Percentiles rank a stretch among this genome's conserved stretches.
Evolutionary conservation across 2,113 vertebrate genomes (phyloP).

Genomic region (Lophochroa leadbeateri): DNA sequence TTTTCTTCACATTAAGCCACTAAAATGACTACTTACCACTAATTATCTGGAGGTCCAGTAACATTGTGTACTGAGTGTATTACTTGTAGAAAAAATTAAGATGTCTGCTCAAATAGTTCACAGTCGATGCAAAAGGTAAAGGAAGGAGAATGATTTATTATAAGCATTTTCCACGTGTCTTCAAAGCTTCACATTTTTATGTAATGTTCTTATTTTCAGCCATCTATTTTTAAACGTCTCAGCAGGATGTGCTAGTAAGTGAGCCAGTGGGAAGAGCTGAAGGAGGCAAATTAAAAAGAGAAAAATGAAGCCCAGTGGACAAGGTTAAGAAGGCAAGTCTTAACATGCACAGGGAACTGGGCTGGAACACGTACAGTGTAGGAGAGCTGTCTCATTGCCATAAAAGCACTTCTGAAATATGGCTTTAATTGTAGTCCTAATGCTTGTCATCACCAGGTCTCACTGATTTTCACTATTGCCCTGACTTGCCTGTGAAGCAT

Average conservation of each 20-base stretch:
- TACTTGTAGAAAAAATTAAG: neutral
- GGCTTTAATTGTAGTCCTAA: neutral
- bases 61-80: fast-evolving
- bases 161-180: neutral
- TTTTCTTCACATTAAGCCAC: neutral
- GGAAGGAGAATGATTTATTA: neutral
- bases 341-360: neutral
- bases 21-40: neutral
- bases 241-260: neutral
- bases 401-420: neutral
- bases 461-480: neutral
- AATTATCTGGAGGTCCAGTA: neutral
- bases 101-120: neutral
- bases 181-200: neutral
- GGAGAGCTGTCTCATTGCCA: neutral
- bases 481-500: neutral
- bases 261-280: neutral
- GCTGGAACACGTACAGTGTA: neutral
- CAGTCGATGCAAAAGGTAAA: neutral
- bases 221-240: neutral
- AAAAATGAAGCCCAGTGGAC: neutral
- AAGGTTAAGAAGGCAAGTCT: neutral
- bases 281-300: neutral
- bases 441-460: neutral
- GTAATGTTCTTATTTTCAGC: neutral